Evolutionary conservation across 2,113 vertebrate genomes (phyloP), one percentile per base, ranked within the genome.

Genomic region (Syngnathus floridae): DNA sequence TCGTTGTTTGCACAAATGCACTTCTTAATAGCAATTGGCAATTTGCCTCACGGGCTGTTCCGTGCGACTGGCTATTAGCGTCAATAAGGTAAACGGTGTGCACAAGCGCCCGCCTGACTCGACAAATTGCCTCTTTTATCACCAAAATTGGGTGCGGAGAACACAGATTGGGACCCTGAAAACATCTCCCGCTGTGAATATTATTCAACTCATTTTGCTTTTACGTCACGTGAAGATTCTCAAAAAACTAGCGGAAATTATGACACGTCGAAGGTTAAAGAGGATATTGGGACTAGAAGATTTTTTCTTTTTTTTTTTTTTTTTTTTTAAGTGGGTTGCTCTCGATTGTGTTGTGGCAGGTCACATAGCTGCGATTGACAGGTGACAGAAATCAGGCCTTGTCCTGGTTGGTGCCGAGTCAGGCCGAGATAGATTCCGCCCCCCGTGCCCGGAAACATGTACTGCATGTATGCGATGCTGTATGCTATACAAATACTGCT

Each of bases 111-210:
- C 54, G 26, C 13, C 16, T 16, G 54, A 56, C 12, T 56, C 26
- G 12, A 56, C 54, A 35, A 56, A 56, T 56, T 35, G 54, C 54
- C 22, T 56, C 54, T 56, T 56, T 56, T 56, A 35, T 56, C 54
- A 56, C 13, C 54, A 56, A 56, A 56, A 56, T 56, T 56, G 54
- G 26, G 26, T 31, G 54, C 26, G 13, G 26, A 35, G 54, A 56
- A 56, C 48, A 6, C 41, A 38, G 51, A 52, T 58, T 31, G 26
- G 26, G 26, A 31, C 26, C 26, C 26, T 56, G 13, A 56, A 56
- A 56, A 56, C 54, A 56, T 7, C 26, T 31, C 54, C 54, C 16
- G 54, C 13, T 13, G 22, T 8, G 54, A 56, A 56, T 56, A 31
- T 16, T 35, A 35, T 35, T 17, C 54, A 56, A 56, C 54, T 56